These are phyloP conservation scores for Zaprionus kolodkinae DNA, from an alignment of 1,140 invertebrate species.

Conservation along the genomic window DNA sequence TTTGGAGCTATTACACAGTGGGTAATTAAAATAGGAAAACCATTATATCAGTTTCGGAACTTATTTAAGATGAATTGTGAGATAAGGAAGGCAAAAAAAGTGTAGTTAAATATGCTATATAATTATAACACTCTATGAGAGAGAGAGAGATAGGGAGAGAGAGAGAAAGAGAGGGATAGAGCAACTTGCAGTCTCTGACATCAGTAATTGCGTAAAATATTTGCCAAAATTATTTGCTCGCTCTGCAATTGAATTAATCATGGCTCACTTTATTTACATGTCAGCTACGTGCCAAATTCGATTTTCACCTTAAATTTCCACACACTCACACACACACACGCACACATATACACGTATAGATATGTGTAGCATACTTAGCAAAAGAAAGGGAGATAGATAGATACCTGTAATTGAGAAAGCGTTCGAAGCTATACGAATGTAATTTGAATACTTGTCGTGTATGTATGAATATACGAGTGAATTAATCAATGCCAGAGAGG, in stretches of 20 bases:
- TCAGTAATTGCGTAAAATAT: slow-evolving; percentile 23
- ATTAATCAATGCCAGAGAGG: not conserved
- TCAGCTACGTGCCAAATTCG: not conserved
- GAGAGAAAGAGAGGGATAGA: too few relatives aligned
- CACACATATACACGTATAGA: not conserved
- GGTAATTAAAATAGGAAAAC: too few relatives aligned
- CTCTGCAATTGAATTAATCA: slow-evolving; percentile 4
- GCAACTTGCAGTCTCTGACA: not conserved
- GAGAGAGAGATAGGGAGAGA: too few relatives aligned
- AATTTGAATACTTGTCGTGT: slow-evolving; percentile 5
- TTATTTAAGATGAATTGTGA: too few relatives aligned
- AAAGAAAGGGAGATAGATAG: not conserved
- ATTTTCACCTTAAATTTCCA: not conserved
- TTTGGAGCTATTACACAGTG: too few relatives aligned
- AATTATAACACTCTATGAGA: too few relatives aligned
- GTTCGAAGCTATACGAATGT: slow-evolving; percentile 1
- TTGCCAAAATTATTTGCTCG: slow-evolving; percentile 26
- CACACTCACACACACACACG: not conserved
- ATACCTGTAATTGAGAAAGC: not conserved
- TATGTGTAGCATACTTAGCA: not conserved
- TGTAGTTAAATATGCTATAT: too few relatives aligned
- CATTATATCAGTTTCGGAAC: too few relatives aligned
- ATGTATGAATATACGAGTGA: not conserved
- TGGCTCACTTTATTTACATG: not conserved
- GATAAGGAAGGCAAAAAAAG: too few relatives aligned